Evolutionary conservation across 2,888 invertebrate species (phyloP).

Genomic region (Nomada fabriciana): DNA sequence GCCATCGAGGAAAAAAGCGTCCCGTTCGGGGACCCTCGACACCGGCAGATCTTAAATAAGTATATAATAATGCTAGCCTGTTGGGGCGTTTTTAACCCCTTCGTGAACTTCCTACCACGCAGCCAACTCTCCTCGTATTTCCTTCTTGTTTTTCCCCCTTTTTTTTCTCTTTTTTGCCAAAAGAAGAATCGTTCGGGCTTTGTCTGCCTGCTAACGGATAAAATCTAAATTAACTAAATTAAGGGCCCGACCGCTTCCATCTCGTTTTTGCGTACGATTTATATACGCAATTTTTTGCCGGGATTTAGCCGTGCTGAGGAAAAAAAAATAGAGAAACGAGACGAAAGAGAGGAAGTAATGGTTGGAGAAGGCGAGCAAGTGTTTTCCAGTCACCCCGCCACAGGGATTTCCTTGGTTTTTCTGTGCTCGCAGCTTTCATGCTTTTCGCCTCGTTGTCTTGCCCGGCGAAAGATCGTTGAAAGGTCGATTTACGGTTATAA

Average conservation of each 20-base stretch:
- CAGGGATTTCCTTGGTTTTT: constrained; percentile 31
- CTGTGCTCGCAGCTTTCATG: constrained; percentile 32
- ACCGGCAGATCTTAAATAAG: constrained; percentile 81
- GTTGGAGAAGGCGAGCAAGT: constrained; percentile 10
- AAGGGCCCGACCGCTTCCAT: constrained; percentile 79
- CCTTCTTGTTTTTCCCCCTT: constrained; percentile 23
- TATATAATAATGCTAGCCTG: constrained; percentile 82
- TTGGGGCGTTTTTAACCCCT: constrained; percentile 69
- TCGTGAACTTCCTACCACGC: constrained; percentile 26
- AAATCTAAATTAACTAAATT: constrained; percentile 85
- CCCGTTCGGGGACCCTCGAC: constrained; percentile 75
- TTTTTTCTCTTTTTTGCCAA: constrained; percentile 16
- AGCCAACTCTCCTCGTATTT: constrained; percentile 34
- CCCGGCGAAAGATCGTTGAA: constrained; percentile 78
- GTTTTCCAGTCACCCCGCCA: constrained; percentile 6
- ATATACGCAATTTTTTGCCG: constrained; percentile 75
- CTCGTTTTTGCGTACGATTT: constrained; percentile 81
- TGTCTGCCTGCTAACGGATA: constrained; percentile 81
- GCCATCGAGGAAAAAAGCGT: constrained; percentile 68
- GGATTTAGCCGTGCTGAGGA: constrained; percentile 22
- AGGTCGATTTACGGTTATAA: constrained; percentile 83
- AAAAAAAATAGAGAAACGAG: neutral
- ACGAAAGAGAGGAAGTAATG: neutral
- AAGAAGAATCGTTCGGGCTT: constrained; percentile 51
- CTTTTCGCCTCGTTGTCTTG: constrained; percentile 40